phyloP scores from a whole-genome alignment of 2,888 invertebrate species.

The Sphaerophoria taeniata region DNA sequence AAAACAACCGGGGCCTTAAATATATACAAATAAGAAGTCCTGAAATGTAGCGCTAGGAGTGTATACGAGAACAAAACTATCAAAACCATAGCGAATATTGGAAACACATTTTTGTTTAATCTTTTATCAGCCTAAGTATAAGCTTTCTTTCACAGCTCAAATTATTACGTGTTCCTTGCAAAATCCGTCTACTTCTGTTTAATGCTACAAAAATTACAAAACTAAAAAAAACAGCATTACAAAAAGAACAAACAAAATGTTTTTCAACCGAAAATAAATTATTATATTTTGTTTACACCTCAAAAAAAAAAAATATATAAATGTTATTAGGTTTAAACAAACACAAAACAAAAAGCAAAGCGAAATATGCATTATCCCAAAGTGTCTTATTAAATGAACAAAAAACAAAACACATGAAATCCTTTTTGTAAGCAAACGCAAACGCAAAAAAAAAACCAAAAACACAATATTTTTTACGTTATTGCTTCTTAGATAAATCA shows the following conservation, averaged over 20 bases:
- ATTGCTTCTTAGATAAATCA: slow-evolving; percentile 68
- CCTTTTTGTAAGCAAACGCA: slow-evolving; percentile 55
- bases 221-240: slow-evolving; percentile 42
- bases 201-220: slow-evolving; percentile 65
- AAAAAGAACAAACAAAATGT: slow-evolving; percentile 26
- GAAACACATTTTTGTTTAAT: neutral
- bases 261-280: slow-evolving; percentile 36
- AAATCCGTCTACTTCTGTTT: slow-evolving; percentile 79
- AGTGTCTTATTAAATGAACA: slow-evolving; percentile 71
- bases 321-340: slow-evolving; percentile 38
- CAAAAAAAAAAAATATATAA: slow-evolving; percentile 8
- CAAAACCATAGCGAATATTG: slow-evolving; percentile 58
- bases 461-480: slow-evolving; percentile 54
- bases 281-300: slow-evolving; percentile 48
- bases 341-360: neutral
- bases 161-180: slow-evolving; percentile 79
- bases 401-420: slow-evolving; percentile 40
- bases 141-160: slow-evolving; percentile 68
- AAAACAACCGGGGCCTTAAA: too few relatives aligned
- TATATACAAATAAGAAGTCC: too few relatives aligned
- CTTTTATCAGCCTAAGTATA: slow-evolving; percentile 6
- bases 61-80: neutral
- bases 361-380: slow-evolving; percentile 65
- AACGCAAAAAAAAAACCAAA: slow-evolving; percentile 27
- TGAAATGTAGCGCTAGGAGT: too few relatives aligned